Conservation (phyloP, 2,888 invertebrate species). For the Tetheella fluctuosa region DNA sequence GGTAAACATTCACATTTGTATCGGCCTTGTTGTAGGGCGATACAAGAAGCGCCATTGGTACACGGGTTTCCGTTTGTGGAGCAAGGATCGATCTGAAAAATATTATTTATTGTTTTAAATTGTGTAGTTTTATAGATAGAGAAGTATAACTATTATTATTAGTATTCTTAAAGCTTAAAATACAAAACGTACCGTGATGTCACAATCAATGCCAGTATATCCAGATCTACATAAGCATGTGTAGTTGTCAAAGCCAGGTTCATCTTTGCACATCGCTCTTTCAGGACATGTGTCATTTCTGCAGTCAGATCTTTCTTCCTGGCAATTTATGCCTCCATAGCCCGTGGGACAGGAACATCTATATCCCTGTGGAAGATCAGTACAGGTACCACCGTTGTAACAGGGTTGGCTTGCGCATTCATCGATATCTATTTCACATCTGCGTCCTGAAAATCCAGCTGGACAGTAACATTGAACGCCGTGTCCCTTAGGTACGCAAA, state of each 20-base stretch:
- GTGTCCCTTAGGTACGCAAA: constrained; percentile 95
- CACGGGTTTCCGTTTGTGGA: constrained; percentile 95
- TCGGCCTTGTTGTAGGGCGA: constrained; percentile 95
- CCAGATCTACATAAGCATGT: constrained; percentile 97
- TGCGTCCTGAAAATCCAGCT: constrained; percentile 95
- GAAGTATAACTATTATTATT: constrained; percentile 11
- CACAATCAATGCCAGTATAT: constrained; percentile 96
- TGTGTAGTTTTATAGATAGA: constrained; percentile 4
- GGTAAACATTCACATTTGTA: constrained; percentile 97
- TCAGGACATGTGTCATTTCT: constrained; percentile 96
- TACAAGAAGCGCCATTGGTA: constrained; percentile 94
- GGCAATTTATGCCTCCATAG: constrained; percentile 96
- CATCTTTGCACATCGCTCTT: constrained; percentile 98
- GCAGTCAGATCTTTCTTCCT: constrained; percentile 96
- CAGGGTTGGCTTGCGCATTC: constrained; percentile 98
- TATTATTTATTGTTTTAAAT: constrained; percentile 2
- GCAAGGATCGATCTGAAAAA: constrained; percentile 92
- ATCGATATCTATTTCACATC: constrained; percentile 97
- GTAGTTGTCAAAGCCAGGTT: constrained; percentile 93
- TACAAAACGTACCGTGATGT: constrained; percentile 88
- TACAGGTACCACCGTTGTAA: constrained; percentile 95
- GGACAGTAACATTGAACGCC: constrained; percentile 96
- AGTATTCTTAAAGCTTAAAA: constrained; percentile 6
- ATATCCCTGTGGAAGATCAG: constrained; percentile 96
- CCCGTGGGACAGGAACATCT: constrained; percentile 94